A percentile compares a stretch with the other conserved stretches of the same genome.
Conservation (phyloP, 1,140 invertebrate species). For the Charaxes varanes region DNA sequence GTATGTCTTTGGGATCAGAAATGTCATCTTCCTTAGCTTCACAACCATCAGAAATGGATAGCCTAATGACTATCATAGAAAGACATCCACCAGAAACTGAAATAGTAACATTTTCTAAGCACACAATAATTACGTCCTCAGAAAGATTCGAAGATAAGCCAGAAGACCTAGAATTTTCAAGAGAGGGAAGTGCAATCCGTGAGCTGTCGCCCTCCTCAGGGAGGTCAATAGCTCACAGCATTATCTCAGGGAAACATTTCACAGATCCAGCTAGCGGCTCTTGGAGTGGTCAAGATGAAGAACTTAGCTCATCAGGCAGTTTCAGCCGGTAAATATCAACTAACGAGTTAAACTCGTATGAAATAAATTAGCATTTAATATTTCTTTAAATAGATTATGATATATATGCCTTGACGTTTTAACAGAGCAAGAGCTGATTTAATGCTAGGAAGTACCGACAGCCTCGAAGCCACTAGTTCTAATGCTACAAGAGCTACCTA, state of each 20-base stretch:
- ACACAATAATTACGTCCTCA: conserved; percentile 48
- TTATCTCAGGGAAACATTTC: conserved; percentile 70
- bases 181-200: conserved; percentile 55
- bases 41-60: conserved; percentile 70
- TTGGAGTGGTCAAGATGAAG: conserved; percentile 72
- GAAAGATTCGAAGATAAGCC: conserved; percentile 38
- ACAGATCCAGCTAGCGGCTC: conserved; percentile 74
- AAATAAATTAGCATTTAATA: conserved; percentile 3
- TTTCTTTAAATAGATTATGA: too few relatives aligned
- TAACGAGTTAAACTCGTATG: neutral
- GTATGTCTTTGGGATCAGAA: conserved; percentile 65
- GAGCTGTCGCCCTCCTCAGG: conserved; percentile 71
- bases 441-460: conserved; percentile 81
- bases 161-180: conserved; percentile 60
- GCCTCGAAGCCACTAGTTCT: conserved; percentile 81
- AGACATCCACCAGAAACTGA: conserved; percentile 47
- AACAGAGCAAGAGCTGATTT: conserved; percentile 68
- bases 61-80: conserved; percentile 69
- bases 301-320: conserved; percentile 70
- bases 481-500: conserved; percentile 88
- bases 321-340: conserved; percentile 59
- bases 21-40: conserved; percentile 71
- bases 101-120: conserved; percentile 46
- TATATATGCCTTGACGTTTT: too few relatives aligned
- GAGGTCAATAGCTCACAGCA: conserved; percentile 67